Evolutionary conservation across 2,113 vertebrate genomes (phyloP), one percentile per base, ranked within the genome.

Genomic region (Alethe diademata): DNA sequence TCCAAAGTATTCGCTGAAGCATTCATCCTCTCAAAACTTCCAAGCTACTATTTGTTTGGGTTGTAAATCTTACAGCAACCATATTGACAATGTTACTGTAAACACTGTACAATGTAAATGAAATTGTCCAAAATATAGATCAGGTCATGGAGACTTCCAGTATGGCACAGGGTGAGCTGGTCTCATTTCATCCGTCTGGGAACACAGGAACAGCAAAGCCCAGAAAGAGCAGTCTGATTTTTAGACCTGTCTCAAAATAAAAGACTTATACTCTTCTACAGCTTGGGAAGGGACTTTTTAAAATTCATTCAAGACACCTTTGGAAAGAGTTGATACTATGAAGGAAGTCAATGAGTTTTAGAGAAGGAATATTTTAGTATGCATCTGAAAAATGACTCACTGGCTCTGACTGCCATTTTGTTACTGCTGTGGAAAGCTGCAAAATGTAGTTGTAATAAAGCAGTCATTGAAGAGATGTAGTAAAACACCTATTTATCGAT

Each of bases 1-100:
- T 95, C 96, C 92, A 90, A 95, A 96, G 95, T 75, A 90, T 48
- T 78, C 79, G 78, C 82, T 88, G 74, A 95, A 95, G 88, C 40
- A 57, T 80, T 95, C 88, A 74, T 61, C 78, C 78, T 92, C 94
- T 90, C 95, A 86, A 56, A 96, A 71, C 53, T 74, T 60, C 25
- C 75, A 78, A 90, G 75, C 25, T 57, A 36, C 31, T 42, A 71
- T 71, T 92, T 92, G 75, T 88, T 88, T 88, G 45, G 72, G 47
- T 69, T 92, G 64, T 67, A 88, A 94, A 80, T 80, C 56, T 67
- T 40, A 61, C 1, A 4, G 72, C 54, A 88, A 92, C 29, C 15
- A 64, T 65, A 95, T 45, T 62, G 72, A 70, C 82, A 57, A 45
- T 5, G 23, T 72, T 65, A 48, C 43, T 1, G 4, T 84, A 71